phyloP scores from a whole-genome alignment of 2,888 invertebrate species.

The Psylliodes chrysocephalus region DNA sequence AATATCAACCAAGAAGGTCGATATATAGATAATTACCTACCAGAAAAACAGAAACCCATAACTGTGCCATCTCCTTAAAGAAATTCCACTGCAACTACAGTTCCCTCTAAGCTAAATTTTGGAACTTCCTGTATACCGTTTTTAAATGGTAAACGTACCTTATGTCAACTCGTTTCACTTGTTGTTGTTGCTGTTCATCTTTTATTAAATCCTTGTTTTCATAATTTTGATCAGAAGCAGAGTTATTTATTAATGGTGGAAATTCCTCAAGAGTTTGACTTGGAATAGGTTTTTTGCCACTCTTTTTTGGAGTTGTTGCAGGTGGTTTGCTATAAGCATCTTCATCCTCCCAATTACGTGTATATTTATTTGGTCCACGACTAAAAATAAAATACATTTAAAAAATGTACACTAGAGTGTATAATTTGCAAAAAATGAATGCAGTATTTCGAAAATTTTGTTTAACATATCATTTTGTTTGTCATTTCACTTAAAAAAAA shows the following conservation, averaged over 20 bases:
- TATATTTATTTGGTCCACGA: constrained; percentile 92
- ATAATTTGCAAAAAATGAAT: too few species aligned
- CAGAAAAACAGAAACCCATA: too few species aligned
- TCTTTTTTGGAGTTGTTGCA: constrained; percentile 48
- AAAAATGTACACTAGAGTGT: too few species aligned
- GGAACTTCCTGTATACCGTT: too few species aligned
- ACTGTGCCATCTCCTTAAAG: too few species aligned
- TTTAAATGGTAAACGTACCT: neutral
- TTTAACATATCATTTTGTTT: too few species aligned
- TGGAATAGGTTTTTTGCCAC: constrained; percentile 47
- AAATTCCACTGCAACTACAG: too few species aligned
- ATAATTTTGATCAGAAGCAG: neutral
- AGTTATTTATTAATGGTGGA: constrained; percentile 46
- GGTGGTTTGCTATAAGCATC: constrained; percentile 80
- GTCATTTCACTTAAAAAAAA: too few species aligned
- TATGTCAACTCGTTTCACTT: neutral
- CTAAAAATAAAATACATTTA: constrained; percentile 66
- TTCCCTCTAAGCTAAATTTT: too few species aligned
- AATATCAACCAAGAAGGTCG: too few species aligned
- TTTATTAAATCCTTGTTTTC: neutral
- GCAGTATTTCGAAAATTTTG: too few species aligned
- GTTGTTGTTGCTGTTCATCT: neutral
- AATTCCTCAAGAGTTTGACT: constrained; percentile 53
- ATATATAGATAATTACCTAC: too few species aligned
- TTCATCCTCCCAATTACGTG: constrained; percentile 92